Conservation (phyloP, 2,888 invertebrate genomes). For the Caenorhabditis wallacei region DNA sequence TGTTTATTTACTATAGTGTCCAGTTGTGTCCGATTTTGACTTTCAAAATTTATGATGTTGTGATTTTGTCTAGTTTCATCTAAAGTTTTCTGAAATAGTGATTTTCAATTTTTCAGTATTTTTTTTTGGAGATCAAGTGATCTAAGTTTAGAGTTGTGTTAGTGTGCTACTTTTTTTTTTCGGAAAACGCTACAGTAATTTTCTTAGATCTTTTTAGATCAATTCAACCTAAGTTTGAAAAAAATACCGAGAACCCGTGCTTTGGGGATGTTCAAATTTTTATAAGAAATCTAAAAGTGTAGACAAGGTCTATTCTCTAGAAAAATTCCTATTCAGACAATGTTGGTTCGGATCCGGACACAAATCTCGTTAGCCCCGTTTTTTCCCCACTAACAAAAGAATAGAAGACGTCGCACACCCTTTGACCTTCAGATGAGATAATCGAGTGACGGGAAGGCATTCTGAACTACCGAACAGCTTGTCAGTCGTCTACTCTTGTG, state of each 20-base stretch:
- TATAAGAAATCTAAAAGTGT: background rate
- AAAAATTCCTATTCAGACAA: slow-evolving; percentile 16
- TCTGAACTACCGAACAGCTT: slow-evolving; percentile 28
- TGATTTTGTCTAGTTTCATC: no score
- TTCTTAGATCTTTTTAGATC: no score
- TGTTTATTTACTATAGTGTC: slow-evolving; percentile 52
- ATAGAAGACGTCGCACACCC: background rate
- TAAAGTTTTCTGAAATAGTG: background rate
- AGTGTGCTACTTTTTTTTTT: no score
- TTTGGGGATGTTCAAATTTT: no score
- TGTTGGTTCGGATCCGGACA: slow-evolving; percentile 16
- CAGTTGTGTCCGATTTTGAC: slow-evolving; percentile 24
- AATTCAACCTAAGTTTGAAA: no score
- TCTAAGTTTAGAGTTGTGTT: no score
- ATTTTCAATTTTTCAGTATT: background rate
- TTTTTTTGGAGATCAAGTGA: no score
- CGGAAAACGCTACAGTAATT: no score
- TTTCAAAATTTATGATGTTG: slow-evolving; percentile 7
- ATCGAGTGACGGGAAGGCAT: slow-evolving; percentile 26
- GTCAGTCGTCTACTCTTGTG: slow-evolving; percentile 20
- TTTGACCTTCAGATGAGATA: slow-evolving; percentile 52
- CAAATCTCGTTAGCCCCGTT: slow-evolving; percentile 44
- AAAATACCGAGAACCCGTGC: no score
- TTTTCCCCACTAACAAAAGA: slow-evolving; percentile 14
- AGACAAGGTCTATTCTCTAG: background rate